Base-by-base conservation (phyloP, 2,113 vertebrate species). In the Etheostoma spectabile region DNA sequence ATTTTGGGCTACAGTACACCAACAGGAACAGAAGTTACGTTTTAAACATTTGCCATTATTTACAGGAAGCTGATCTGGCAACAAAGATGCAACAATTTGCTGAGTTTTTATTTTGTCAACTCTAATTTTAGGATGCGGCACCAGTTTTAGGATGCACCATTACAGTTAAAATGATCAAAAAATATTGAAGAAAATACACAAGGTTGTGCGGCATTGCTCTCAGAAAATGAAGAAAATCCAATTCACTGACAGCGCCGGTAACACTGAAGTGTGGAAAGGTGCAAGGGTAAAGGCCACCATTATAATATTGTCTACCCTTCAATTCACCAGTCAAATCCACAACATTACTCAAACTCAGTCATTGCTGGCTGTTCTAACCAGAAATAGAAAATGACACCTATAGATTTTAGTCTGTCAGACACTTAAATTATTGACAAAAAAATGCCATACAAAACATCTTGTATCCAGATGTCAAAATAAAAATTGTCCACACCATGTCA, bases 391-490 rank as follows among this genome's bases (percentile, higher is more conserved):
- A 42, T 61, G 3, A 3, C 6, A 24, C 59, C 16, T 42, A 22
- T 45, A 51, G 80, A 65, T 60, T 24, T 52, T 14, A 22, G 4
- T 18, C 45, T 8, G 60, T 53, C 48, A 61, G 35, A n/a, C n/a
- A 45, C 0, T 15, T 65, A 1, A 46, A 61, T 45, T 24, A 76
- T 56, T 68, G 24, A 48, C 55, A 27, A 42, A 42, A 11, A 11
- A 42, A 11, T 42, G 2, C 33, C 24, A 49, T 27, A 24, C 67
- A 65, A 57, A 49, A 38, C 49, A 24, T 52, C n/a, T 48, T n/a
- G 16, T 21, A 18, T 51, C 7, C n/a, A 22, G 13, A 46, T 48
- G 19, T 67, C 35, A 78, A 51, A 53, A 42, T 74, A 70, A 79
- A 79, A 48, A 15, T 24, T 48, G 18, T 53, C 8, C 16, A 19